These are phyloP conservation scores for Orchesella flavescens DNA, from an alignment of 2,888 invertebrate genomes.

Conservation along the genomic window DNA sequence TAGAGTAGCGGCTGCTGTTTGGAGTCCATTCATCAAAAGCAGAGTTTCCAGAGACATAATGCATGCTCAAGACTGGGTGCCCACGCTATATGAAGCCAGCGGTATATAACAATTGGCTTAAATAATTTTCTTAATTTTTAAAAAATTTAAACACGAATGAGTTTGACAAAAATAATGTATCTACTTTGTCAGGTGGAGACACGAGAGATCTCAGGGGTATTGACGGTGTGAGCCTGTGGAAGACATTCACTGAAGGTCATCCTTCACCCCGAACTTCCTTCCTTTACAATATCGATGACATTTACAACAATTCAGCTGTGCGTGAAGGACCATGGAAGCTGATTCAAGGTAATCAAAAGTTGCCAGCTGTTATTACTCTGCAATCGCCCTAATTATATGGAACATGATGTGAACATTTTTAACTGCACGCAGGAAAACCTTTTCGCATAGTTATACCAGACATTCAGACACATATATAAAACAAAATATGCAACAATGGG, in stretches of 20 bases:
- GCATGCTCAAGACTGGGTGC: slow-evolving; percentile 71
- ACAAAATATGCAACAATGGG: neutral
- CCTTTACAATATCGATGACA: slow-evolving; percentile 71
- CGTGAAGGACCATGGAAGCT: slow-evolving; percentile 70
- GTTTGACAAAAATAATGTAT: neutral
- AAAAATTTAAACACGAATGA: neutral
- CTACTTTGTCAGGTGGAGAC: slow-evolving; percentile 59
- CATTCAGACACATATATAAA: neutral
- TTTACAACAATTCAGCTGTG: slow-evolving; percentile 70
- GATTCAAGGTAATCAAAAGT: slow-evolving; percentile 68
- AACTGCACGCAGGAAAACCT: slow-evolving; percentile 11
- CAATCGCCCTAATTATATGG: slow-evolving; percentile 8
- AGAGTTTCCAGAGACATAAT: slow-evolving; percentile 67
- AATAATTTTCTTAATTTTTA: neutral
- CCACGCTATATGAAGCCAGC: slow-evolving; percentile 69
- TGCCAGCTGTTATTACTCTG: slow-evolving; percentile 16
- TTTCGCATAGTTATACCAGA: neutral
- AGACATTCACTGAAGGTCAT: slow-evolving; percentile 60
- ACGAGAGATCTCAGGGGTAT: slow-evolving; percentile 53
- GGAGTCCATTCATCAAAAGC: slow-evolving; percentile 67
- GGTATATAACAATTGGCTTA: slow-evolving; percentile 46
- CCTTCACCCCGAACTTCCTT: slow-evolving; percentile 59
- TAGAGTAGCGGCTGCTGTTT: slow-evolving; percentile 66
- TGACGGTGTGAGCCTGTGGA: slow-evolving; percentile 70
- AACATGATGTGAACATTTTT: slow-evolving; percentile 5